Percentiles rank a stretch among this genome's conserved stretches.
These are phyloP conservation scores for Sphaerophoria taeniata DNA, from an alignment of 2,888 invertebrate species.

Conservation along the genomic window DNA sequence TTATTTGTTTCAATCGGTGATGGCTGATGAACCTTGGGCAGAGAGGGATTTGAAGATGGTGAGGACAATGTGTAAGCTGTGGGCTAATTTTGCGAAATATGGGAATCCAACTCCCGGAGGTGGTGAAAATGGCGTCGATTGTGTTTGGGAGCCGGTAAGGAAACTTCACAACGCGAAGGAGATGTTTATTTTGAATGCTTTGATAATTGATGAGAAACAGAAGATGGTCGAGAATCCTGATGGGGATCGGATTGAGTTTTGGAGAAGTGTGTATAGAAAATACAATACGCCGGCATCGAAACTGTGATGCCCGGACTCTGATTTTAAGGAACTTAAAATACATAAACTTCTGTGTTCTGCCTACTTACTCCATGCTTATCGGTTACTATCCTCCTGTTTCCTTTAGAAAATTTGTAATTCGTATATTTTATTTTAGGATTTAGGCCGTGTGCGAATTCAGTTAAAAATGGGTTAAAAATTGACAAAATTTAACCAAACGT, in stretches of 20 bases:
- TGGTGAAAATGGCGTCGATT: conserved; percentile 50
- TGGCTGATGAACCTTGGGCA: conserved; percentile 72
- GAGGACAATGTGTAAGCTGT: conserved; percentile 84
- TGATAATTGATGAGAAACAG: conserved; percentile 78
- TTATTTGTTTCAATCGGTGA: conserved; percentile 84
- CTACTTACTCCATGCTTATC: no score
- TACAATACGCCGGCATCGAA: conserved; percentile 76
- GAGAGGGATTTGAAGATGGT: conserved; percentile 79
- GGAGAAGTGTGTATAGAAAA: conserved; percentile 79
- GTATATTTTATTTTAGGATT: no score
- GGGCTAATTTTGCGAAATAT: conserved; percentile 87
- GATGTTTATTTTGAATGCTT: conserved; percentile 78
- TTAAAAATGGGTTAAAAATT: no score
- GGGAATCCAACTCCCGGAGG: conserved; percentile 82
- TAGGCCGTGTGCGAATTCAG: no score
- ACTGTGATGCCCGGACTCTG: conserved; percentile 6
- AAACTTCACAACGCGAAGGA: conserved; percentile 37
- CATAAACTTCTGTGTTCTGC: no score
- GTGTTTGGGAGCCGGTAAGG: conserved; percentile 78
- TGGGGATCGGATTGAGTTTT: conserved; percentile 79
- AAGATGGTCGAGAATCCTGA: conserved; percentile 79
- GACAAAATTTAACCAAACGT: no score
- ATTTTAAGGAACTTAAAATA: no score
- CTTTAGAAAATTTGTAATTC: no score
- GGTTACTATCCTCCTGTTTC: no score